A percentile compares a stretch with the other conserved stretches of the same genome.
Conservation (phyloP, 1,140 invertebrate genomes). For the Campoletis sonorensis region DNA sequence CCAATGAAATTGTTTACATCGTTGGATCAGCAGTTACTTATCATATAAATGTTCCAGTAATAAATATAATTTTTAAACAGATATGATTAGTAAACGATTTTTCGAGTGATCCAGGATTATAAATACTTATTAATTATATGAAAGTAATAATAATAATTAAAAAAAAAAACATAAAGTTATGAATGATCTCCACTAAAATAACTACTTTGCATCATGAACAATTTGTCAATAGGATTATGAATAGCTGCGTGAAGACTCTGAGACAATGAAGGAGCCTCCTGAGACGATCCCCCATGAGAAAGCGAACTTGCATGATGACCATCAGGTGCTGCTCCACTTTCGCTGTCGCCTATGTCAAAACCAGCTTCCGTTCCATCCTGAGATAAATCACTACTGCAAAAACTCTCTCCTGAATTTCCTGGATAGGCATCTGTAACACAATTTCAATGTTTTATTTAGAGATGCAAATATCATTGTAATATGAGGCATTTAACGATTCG, state of each 20-base stretch:
- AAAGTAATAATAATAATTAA: conserved; percentile 13
- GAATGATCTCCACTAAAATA: conserved; percentile 88
- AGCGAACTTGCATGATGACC: conserved; percentile 77
- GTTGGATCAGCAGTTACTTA: conserved; percentile 50
- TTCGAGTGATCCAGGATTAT: conserved; percentile 37
- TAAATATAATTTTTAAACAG: conserved; percentile 62
- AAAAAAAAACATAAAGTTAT: conserved; percentile 55
- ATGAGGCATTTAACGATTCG: no score
- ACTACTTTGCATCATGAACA: conserved; percentile 98
- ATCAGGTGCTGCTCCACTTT: conserved; percentile 66
- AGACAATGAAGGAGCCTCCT: conserved; percentile 76
- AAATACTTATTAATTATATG: conserved; percentile 2
- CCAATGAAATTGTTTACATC: conserved; percentile 58
- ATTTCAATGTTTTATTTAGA: conserved; percentile 1
- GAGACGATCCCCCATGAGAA: conserved; percentile 74
- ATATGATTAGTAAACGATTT: conserved; percentile 39
- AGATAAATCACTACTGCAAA: conserved; percentile 92
- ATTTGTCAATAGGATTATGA: conserved; percentile 96
- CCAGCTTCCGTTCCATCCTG: conserved; percentile 90
- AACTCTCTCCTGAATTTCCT: conserved; percentile 91
- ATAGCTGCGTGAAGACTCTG: conserved; percentile 81
- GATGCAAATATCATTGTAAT: no score
- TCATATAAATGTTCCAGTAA: conserved; percentile 59
- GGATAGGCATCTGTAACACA: conserved; percentile 85
- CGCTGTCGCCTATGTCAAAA: conserved; percentile 81